Evolutionary conservation across 2,797 vertebrate genomes (phyloP).

Genomic region (Chrysocyon brachyurus): DNA sequence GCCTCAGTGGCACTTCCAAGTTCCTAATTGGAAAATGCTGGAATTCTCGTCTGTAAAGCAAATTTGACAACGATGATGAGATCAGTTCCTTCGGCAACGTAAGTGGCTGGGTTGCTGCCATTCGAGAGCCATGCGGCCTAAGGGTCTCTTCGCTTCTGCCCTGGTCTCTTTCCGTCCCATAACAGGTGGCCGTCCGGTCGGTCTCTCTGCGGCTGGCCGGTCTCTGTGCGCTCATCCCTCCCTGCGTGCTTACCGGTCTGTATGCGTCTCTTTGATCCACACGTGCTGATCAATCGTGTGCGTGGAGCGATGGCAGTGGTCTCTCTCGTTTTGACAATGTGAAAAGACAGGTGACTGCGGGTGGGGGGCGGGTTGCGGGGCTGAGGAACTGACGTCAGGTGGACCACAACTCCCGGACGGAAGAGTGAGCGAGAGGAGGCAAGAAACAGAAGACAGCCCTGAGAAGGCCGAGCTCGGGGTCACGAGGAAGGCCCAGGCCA

Average conservation of each 20-base stretch:
- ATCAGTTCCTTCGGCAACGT: background rate
- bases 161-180: background rate
- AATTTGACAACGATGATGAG: conserved; percentile 79
- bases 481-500: background rate
- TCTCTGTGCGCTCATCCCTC: background rate
- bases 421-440: background rate
- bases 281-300: background rate
- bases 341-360: background rate
- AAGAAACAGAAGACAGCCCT: conserved; percentile 71
- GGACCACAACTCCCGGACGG: conserved; percentile 61
- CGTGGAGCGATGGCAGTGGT: background rate
- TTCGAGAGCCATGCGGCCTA: conserved; percentile 33
- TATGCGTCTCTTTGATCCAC: background rate
- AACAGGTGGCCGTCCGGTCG: background rate
- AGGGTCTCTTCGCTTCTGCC: background rate
- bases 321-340: background rate
- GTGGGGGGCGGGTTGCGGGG: background rate
- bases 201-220: background rate
- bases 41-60: conserved; percentile 81
- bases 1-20: conserved; percentile 70
- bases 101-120: background rate
- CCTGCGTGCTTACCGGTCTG: background rate
- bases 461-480: background rate
- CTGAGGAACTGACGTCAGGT: background rate
- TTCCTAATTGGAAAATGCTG: conserved; percentile 74